Evolutionary conservation across 2,797 vertebrate species (phyloP), one percentile per base, ranked within the genome.

Genomic region (Gallinago stenura): DNA sequence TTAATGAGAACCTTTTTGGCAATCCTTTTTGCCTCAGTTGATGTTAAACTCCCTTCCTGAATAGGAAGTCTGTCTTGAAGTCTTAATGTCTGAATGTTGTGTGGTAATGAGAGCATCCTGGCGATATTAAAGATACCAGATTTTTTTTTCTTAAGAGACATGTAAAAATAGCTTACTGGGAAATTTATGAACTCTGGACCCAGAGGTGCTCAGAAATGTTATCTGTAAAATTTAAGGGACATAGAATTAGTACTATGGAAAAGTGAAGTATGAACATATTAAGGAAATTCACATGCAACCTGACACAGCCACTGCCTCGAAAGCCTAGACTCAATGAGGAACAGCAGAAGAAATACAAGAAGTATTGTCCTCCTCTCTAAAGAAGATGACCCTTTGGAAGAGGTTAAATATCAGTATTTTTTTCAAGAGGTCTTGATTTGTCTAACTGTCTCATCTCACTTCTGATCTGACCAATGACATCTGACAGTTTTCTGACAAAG

Each of bases 361-460:
- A 89, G 50, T 57, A 24, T 50, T 88, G 57, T 81, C 33, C 65
- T 60, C 54, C 46, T 41, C 16, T 75, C 39, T 78, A 57, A 86
- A 75, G 35, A 85, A 87, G 19, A 3, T 68, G 69, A 93, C 85
- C 72, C 69, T 91, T 90, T 31, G 39, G 26, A 81, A 54, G 92
- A 91, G 80, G 80, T 95, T 83, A 94, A 75, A n/a, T 73, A 41
- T 68, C 24, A 37, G 26, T 69, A 56, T 28, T 90, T 78, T 78
- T 93, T 87, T 46, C 50, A 88, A 75, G 72, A 31, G 53, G n/a
- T 35, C 87, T 90, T 94, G 94, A 72, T 88, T 95, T 95, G 33
- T 93, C 91, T 85, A 85, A 61, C 71, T 91, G 56, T 87, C 56
- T 83, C 89, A 64, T 57, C 79, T 95, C 87, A 71, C 72, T 81